These are phyloP conservation scores for Rhodophaea formosa DNA, from an alignment of 2,888 invertebrate species.

Conservation along the genomic window DNA sequence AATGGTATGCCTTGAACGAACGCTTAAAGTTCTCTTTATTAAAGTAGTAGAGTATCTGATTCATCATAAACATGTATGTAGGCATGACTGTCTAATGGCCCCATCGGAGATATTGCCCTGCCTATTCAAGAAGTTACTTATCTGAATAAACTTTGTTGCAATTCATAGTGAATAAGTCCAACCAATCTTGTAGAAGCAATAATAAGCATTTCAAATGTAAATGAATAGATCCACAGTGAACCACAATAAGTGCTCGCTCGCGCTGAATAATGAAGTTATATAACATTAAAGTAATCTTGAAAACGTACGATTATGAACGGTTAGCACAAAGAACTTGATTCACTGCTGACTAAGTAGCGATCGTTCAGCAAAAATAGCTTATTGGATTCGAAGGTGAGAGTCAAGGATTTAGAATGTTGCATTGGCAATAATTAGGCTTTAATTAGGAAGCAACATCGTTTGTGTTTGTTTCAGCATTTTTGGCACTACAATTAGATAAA, in stretches of 20 bases:
- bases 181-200: background rate
- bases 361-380: slow-evolving; percentile 4
- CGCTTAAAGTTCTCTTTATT: too few species aligned
- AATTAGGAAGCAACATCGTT: slow-evolving; percentile 10
- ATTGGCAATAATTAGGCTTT: slow-evolving; percentile 7
- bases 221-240: background rate
- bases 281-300: background rate
- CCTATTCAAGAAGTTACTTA: background rate
- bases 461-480: background rate
- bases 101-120: background rate
- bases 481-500: slow-evolving; percentile 2
- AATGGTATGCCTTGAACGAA: too few species aligned
- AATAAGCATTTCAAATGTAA: slow-evolving; percentile 6
- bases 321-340: slow-evolving; percentile 1
- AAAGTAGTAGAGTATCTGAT: background rate
- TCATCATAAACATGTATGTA: background rate
- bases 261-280: background rate
- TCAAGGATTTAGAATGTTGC: slow-evolving; percentile 16
- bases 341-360: background rate
- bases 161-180: background rate
- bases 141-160: background rate
- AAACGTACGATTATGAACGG: background rate
- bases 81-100: background rate
- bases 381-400: slow-evolving; percentile 18
- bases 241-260: background rate